Evolutionary conservation across 2,888 invertebrate genomes (phyloP), one percentile per base, ranked within the genome.

Genomic region (Caenorhabditis sp.): DNA sequence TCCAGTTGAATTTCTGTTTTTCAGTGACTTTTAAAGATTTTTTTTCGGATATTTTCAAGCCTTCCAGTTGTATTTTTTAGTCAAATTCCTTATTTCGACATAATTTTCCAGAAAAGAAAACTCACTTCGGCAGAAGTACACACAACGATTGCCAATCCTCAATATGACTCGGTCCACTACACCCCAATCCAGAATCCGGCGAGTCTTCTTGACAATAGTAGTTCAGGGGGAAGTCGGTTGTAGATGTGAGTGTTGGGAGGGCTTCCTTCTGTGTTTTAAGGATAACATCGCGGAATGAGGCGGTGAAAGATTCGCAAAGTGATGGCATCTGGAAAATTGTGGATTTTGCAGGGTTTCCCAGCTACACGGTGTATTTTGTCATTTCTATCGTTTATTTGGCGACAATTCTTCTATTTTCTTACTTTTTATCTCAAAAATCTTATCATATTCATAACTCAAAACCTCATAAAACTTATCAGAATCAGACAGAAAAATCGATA

Each of bases 71-170:
- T 50, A 52, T 63, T 52, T 53, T 53, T 56, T 26, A n/a, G n/a
- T n/a, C n/a, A n/a, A n/a, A n/a, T n/a, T n/a, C n/a, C n/a, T n/a
- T n/a, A n/a, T 53, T 38, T 49, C 14, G 63, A 59, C 54, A 43
- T n/a, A n/a, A n/a, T 31, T 31, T 7, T 31, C 10, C 10, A 10
- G 31, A 17, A 27, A 14, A 27, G 12, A 26, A 56, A 27, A 73
- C 83, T 74, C 62, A 94, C 78, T 91, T 90, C 3, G 96, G 96
- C 76, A 96, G 89, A 59, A 96, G 90, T 80, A 95, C 93, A 83
- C 93, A 94, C 62, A 96, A 90, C 0, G 95, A 95, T 85, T 94
- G 94, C 95, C 95, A 96, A 89, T 96, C 96, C 87, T 92, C 92
- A 10, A 96, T 92, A 87, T 95, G 95, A 20, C 77, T 69, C 12